Evolutionary conservation across 1,140 invertebrate species (phyloP).

Genomic region (Cydia amplana): DNA sequence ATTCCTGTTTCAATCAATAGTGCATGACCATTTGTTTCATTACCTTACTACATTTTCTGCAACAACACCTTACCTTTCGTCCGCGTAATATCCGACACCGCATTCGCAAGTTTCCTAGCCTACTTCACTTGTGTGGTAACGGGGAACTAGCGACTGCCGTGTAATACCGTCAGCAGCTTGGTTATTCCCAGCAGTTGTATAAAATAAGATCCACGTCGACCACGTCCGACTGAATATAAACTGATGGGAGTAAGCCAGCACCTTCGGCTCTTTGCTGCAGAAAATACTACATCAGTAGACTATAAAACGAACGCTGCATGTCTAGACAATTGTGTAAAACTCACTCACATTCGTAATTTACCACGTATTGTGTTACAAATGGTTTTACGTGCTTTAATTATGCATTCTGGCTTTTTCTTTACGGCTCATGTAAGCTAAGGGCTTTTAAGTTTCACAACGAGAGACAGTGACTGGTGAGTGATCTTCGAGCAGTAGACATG

Average conservation of each 20-base stretch:
- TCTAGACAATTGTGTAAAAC: conserved; percentile 19
- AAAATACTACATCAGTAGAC: conserved; percentile 12
- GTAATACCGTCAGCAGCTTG: conserved; percentile 1
- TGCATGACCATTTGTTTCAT: conserved; percentile 55
- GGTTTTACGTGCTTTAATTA: conserved; percentile 40
- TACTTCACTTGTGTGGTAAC: background rate
- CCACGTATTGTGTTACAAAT: conserved; percentile 37
- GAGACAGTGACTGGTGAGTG: background rate
- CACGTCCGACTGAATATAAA: background rate
- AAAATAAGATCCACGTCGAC: background rate
- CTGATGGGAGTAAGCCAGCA: background rate
- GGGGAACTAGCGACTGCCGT: background rate
- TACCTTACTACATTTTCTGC: conserved; percentile 47
- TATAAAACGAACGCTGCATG: conserved; percentile 57
- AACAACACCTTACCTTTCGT: conserved; percentile 37
- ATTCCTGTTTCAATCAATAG: conserved; percentile 39
- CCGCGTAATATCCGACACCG: background rate
- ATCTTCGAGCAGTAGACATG: conserved; percentile 16
- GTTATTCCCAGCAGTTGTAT: background rate
- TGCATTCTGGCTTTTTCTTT: conserved; percentile 44
- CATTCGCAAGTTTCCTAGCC: background rate
- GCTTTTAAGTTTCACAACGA: background rate
- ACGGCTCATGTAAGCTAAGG: conserved; percentile 35
- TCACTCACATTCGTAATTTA: conserved; percentile 29
- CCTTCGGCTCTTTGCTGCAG: conserved; percentile 10